Conservation (phyloP, 2,113 vertebrate species). For the Takifugu flavidus region DNA sequence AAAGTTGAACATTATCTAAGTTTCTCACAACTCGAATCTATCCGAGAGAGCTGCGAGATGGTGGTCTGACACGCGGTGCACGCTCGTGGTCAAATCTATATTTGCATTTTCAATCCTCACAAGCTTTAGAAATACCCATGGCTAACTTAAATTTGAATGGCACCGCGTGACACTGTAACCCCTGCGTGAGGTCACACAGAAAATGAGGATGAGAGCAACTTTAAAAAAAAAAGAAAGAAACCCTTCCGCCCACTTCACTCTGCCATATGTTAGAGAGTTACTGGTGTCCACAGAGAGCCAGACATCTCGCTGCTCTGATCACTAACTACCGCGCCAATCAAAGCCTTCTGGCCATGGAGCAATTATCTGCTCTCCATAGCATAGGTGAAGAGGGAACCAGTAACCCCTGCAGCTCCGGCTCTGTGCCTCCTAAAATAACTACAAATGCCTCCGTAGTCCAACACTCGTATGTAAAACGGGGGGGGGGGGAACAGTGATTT, state of each 20-base stretch:
- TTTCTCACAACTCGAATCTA: constrained; percentile 31
- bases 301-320: constrained; percentile 55
- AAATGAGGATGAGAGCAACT: constrained; percentile 52
- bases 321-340: constrained; percentile 66
- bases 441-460: constrained; percentile 40
- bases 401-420: constrained; percentile 54
- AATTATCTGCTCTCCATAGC: constrained; percentile 69
- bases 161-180: constrained; percentile 63
- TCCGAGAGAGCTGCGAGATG: constrained; percentile 32
- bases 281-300: constrained; percentile 58
- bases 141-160: constrained; percentile 54
- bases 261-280: constrained; percentile 51
- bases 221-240: constrained; percentile 38
- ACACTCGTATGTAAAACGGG: constrained; percentile 53
- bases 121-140: constrained; percentile 52
- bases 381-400: constrained; percentile 64
- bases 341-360: constrained; percentile 73
- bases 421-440: constrained; percentile 64
- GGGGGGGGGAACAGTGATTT: constrained; percentile 44
- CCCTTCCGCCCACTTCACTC: constrained; percentile 66
- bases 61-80: constrained; percentile 35
- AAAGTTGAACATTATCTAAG: not conserved
- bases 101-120: constrained; percentile 45
- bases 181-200: constrained; percentile 59
- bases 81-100: constrained; percentile 56